Conservation (phyloP, 2,888 invertebrate genomes). For the Cosmorhoe ocellata region DNA sequence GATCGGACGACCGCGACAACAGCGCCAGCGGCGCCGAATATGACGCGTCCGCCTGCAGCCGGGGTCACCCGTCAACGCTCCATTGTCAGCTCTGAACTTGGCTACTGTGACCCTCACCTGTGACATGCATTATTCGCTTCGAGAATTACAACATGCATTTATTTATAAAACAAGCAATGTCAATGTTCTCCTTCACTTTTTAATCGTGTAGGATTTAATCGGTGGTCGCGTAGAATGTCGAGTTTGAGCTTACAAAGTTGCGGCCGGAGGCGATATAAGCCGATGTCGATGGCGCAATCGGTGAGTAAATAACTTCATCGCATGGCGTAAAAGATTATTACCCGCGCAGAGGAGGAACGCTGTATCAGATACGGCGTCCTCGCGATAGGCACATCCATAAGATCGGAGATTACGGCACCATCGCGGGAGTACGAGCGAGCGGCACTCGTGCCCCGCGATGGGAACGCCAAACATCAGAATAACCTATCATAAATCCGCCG, state of each 20-base stretch:
- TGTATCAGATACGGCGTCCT: constrained; percentile 53
- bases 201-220: constrained; percentile 23
- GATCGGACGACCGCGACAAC: constrained; percentile 42
- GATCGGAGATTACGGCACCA: constrained; percentile 48
- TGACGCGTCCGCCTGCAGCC: constrained; percentile 32
- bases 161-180: constrained; percentile 18
- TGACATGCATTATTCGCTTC: constrained; percentile 40
- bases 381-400: constrained; percentile 45
- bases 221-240: constrained; percentile 14
- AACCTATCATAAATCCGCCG: constrained; percentile 58
- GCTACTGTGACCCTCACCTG: constrained; percentile 50
- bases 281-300: constrained; percentile 43
- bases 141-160: constrained; percentile 23
- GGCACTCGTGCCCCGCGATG: constrained; percentile 36
- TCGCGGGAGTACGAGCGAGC: constrained; percentile 36
- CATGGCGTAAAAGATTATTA: constrained; percentile 57
- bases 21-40: constrained; percentile 24
- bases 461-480: constrained; percentile 62
- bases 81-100: constrained; percentile 60
- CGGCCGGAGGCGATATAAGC: constrained; percentile 28
- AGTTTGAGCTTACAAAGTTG: constrained; percentile 30
- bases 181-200: constrained; percentile 25
- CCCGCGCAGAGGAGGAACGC: constrained; percentile 45
- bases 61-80: constrained; percentile 49
- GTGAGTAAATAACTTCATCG: constrained; percentile 59